Base-by-base conservation (phyloP, 2,888 invertebrate species). In the Heliconius ismenius region DNA sequence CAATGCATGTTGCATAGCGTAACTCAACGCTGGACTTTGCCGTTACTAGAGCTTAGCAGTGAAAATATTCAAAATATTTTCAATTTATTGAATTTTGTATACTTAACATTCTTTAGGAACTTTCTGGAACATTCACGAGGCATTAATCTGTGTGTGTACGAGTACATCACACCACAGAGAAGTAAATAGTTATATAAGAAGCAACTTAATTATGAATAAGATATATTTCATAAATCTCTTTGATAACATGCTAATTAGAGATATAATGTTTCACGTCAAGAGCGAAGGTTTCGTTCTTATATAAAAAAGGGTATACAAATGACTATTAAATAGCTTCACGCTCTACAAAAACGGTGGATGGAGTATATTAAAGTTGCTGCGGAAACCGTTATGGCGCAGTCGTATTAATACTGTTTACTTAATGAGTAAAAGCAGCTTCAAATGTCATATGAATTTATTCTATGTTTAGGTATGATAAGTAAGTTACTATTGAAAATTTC, bases 211-310 rank as follows among this genome's bases (percentile, higher is more conserved):
- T 28, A 62, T 68, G 43, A 75, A 68, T 75, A 28, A 13, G 60
- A 62, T 68, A 60, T 60, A 68, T 68, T 68, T 75, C 36, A 75
- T 75, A 68, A 68, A 75, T 75, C 68, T 68, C 36, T 58, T 28
- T 24, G 36, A 62, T 67, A 75, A 62, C 68, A 43, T 60, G 43
- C 60, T 68, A 75, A 75, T 68, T 75, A 68, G 26, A 18, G 15
- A 39, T 68, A 75, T 75, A 68, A 60, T 62, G 68, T 28, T 60
- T 49, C 60, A 58, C 68, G 75, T 75, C 68, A 49, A 26, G 58
- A 28, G 21, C 21, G 65, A 32, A 67, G 15, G 58, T n/a, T 58
- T n/a, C n/a, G n/a, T 58, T 24, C 24, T 75, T 54, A 68, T 39
- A 43, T n/a, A 36, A n/a, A 10, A 58, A 58, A 60, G 13, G 60